These are phyloP conservation scores for Luidia sarsii DNA, from an alignment of 53 echinoderm and acorn worm species.

Conservation along the genomic window DNA sequence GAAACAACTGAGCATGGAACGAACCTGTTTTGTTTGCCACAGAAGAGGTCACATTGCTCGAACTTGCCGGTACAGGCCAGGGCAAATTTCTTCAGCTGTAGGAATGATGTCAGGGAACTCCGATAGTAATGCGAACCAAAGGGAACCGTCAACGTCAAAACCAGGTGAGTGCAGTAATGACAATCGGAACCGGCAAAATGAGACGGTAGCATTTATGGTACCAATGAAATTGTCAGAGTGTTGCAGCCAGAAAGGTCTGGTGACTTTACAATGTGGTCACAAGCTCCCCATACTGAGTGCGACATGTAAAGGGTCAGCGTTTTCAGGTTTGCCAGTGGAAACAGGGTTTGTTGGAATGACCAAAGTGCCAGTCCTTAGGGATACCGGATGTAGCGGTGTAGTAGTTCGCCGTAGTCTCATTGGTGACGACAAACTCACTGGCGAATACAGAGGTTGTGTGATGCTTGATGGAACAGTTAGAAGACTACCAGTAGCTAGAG, in stretches of 20 bases:
- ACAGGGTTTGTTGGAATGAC: not conserved
- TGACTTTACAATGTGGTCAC: not conserved
- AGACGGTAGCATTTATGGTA: not conserved
- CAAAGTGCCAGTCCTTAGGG: constrained; percentile 38
- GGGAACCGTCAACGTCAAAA: no score
- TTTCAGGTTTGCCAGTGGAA: not conserved
- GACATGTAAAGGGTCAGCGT: not conserved
- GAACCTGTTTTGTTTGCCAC: not conserved
- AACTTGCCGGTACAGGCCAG: not conserved
- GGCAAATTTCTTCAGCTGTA: no score
- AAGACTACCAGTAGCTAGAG: constrained; percentile 12
- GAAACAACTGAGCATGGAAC: not conserved
- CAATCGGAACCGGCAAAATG: no score
- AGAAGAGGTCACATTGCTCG: not conserved
- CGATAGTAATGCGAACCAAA: no score
- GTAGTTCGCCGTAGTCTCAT: constrained; percentile 22
- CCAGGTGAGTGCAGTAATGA: no score
- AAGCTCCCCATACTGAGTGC: constrained; percentile 4
- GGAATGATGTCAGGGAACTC: no score
- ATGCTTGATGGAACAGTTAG: constrained; percentile 39
- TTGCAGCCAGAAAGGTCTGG: not conserved
- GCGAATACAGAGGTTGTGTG: constrained; percentile 1
- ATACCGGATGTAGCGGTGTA: constrained; percentile 63
- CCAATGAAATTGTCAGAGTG: not conserved
- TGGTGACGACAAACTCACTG: not conserved